A percentile compares a stretch with the other conserved stretches of the same genome.
These are phyloP conservation scores for Cephus rjabovi DNA, from an alignment of 2,888 invertebrate species.

Conservation along the genomic window DNA sequence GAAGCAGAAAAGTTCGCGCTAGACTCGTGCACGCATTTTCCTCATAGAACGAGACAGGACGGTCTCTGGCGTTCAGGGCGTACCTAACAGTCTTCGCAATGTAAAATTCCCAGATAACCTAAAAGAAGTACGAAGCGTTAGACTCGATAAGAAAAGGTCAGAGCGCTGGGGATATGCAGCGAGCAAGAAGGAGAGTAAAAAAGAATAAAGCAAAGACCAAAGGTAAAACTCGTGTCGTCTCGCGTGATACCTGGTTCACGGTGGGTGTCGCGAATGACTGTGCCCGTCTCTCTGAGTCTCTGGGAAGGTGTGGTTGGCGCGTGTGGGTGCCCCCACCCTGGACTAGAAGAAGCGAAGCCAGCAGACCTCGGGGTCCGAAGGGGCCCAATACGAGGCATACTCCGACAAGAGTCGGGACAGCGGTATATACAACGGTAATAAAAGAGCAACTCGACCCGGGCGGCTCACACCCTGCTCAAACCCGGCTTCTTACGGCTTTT, in stretches of 20 bases:
- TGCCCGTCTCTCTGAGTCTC: slow-evolving; percentile 29
- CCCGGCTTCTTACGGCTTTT: background rate
- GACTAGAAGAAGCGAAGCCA: background rate
- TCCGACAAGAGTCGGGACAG: background rate
- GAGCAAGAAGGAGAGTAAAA: background rate
- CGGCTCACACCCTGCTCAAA: background rate
- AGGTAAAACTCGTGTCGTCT: slow-evolving; percentile 41
- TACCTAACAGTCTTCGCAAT: background rate
- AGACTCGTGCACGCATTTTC: background rate
- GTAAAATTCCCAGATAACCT: background rate
- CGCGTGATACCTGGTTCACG: slow-evolving; percentile 45
- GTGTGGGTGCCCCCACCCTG: slow-evolving; percentile 40
- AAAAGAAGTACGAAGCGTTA: background rate
- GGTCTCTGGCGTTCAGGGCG: background rate
- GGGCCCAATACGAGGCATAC: background rate
- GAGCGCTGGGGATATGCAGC: background rate
- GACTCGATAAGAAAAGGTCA: background rate
- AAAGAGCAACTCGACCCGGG: background rate
- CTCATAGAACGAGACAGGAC: background rate
- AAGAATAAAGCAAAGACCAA: slow-evolving; percentile 15
- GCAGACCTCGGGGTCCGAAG: background rate
- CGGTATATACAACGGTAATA: background rate
- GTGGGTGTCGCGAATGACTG: slow-evolving; percentile 51
- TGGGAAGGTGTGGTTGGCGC: slow-evolving; percentile 39
- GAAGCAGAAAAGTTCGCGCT: background rate